phyloP scores from a whole-genome alignment of 1,140 invertebrate species.

The Caligus rogercresseyi region DNA sequence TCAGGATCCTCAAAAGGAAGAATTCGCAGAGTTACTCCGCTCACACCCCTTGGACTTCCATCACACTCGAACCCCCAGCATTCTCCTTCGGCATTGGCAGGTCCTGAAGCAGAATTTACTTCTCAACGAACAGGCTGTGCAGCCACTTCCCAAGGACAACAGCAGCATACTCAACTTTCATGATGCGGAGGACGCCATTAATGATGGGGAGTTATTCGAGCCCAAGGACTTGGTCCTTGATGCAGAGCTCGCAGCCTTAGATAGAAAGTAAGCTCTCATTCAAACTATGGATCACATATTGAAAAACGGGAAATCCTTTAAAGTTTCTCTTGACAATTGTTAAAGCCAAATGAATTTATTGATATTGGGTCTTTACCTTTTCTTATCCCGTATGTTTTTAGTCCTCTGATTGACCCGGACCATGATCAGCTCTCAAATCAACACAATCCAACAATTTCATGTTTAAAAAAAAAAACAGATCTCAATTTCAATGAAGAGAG shows the following conservation, averaged over 20 bases:
- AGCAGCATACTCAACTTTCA: constrained; percentile 59
- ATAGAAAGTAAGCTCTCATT: constrained; percentile 20
- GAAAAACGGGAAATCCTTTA: too few species aligned
- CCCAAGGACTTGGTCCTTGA: constrained; percentile 55
- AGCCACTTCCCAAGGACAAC: constrained; percentile 28
- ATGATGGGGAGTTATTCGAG: constrained; percentile 61
- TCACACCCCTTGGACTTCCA: constrained; percentile 69
- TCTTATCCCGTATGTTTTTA: too few species aligned
- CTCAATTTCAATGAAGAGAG: too few species aligned
- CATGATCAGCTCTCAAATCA: too few species aligned
- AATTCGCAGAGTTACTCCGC: constrained; percentile 69
- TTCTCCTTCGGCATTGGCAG: constrained; percentile 71
- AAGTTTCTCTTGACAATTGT: too few species aligned
- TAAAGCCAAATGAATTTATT: too few species aligned
- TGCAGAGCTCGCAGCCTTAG: constrained; percentile 43
- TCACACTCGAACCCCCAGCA: constrained; percentile 61
- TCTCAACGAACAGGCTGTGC: constrained; percentile 60
- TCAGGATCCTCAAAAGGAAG: constrained; percentile 32
- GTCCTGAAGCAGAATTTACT: constrained; percentile 82
- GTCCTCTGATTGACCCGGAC: too few species aligned
- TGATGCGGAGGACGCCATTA: constrained; percentile 74
- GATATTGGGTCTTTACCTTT: too few species aligned
- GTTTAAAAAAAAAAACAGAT: too few species aligned
- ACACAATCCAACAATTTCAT: too few species aligned
- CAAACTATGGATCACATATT: constrained; percentile 28